phyloP scores from a whole-genome alignment of 2,113 vertebrate species.

The Mus spicilegus region DNA sequence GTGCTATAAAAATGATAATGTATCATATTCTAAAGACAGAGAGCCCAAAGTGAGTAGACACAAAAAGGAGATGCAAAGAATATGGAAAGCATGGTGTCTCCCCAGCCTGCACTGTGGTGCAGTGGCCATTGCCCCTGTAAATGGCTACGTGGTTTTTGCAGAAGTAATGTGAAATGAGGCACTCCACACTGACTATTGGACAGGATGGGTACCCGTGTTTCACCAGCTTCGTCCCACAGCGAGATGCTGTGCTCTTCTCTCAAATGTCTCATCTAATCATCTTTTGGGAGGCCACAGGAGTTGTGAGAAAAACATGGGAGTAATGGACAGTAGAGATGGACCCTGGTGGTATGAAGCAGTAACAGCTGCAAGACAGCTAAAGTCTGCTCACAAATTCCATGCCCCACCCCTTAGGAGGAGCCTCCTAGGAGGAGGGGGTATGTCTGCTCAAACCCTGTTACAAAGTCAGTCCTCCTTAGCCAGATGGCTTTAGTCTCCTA shows the following conservation, averaged over 20 bases:
- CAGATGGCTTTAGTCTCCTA: neutral
- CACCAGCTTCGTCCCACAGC: neutral
- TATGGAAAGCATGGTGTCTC: neutral
- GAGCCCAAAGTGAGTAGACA: no score
- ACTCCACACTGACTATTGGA: neutral
- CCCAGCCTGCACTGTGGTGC: no score
- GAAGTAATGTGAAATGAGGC: neutral
- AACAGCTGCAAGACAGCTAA: neutral
- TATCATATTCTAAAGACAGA: neutral
- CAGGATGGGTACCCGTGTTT: no score
- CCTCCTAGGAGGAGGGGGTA: neutral
- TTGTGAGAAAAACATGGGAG: neutral
- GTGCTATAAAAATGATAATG: neutral
- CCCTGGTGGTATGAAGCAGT: rapidly evolving
- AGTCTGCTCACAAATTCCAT: neutral
- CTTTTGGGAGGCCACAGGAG: neutral
- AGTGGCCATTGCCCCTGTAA: neutral
- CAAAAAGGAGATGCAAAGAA: no score
- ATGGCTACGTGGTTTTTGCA: no score
- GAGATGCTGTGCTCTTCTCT: neutral
- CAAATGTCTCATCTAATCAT: rapidly evolving
- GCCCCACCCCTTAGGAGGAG: neutral
- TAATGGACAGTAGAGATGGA: no score
- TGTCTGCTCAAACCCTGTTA: neutral
- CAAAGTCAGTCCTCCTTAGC: neutral